Percentiles rank a stretch among this genome's conserved stretches.
Conservation (phyloP, 2,113 vertebrate genomes). For the Festucalex cinctus region DNA sequence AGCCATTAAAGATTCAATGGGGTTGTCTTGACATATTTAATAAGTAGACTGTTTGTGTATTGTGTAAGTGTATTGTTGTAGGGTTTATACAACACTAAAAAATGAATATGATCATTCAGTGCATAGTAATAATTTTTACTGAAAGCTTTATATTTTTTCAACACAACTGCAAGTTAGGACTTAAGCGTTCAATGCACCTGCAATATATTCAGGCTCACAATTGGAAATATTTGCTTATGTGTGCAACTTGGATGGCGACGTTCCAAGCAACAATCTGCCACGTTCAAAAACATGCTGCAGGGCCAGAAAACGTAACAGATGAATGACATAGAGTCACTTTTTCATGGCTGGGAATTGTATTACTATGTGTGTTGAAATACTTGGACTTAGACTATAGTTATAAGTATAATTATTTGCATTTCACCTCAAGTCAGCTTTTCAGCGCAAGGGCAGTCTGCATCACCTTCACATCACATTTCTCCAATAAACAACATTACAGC, state of each 20-base stretch:
- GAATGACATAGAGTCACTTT: slow-evolving; percentile 11
- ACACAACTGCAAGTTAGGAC: too few relatives aligned
- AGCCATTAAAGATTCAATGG: not conserved
- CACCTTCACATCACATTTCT: too few relatives aligned
- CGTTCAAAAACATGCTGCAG: slow-evolving; percentile 38
- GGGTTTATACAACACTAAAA: not conserved
- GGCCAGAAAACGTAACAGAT: slow-evolving; percentile 27
- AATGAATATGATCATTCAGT: not conserved
- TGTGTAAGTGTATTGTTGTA: not conserved
- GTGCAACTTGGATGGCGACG: slow-evolving; percentile 31
- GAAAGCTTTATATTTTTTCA: too few relatives aligned
- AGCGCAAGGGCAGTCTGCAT: too few relatives aligned
- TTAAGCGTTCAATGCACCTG: slow-evolving; percentile 11
- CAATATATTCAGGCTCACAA: slow-evolving; percentile 17
- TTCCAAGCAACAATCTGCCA: slow-evolving; percentile 54
- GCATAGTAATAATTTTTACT: too few relatives aligned
- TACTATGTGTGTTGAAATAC: not conserved
- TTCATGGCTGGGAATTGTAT: slow-evolving; percentile 3
- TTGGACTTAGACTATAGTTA: not conserved
- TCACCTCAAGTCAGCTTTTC: slow-evolving; percentile 16
- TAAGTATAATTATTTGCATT: slow-evolving; percentile 1
- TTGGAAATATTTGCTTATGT: slow-evolving; percentile 42
- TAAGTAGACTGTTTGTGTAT: not conserved
- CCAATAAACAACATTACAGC: too few relatives aligned
- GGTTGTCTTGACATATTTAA: not conserved